phyloP scores from a whole-genome alignment of 2,113 vertebrate species.

The Phalacrocorax pelagicus region DNA sequence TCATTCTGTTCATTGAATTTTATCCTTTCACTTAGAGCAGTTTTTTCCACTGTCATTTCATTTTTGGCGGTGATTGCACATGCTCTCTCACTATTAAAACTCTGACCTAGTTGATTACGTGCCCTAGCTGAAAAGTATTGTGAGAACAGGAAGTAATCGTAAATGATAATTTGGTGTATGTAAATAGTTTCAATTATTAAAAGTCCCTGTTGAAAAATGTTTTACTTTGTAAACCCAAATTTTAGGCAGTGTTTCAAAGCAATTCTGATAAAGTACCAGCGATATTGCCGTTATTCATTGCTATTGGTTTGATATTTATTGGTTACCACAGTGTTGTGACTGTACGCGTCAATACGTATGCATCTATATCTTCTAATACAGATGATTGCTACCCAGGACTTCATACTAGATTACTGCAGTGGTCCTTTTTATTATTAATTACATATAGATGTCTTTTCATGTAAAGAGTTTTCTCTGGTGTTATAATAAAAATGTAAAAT shows the following conservation, averaged over 20 bases:
- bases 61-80: not conserved
- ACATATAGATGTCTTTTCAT: not conserved
- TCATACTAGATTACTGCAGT: not conserved
- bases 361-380: not conserved
- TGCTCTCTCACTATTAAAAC: not conserved
- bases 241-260: not conserved
- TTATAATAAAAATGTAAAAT: not conserved
- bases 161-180: not conserved
- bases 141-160: not conserved
- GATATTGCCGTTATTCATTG: not conserved
- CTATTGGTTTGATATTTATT: not conserved
- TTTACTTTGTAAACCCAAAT: not conserved
- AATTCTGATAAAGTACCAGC: not conserved
- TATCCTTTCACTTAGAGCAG: not conserved
- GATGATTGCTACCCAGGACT: not conserved
- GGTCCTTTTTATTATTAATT: not conserved
- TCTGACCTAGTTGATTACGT: not conserved
- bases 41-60: not conserved
- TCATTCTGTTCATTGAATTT: not conserved
- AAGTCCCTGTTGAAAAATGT: not conserved
- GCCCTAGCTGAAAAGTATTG: not conserved
- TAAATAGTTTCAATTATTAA: not conserved
- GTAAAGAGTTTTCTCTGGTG: not conserved
- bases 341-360: not conserved
- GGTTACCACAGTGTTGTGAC: not conserved